Evolutionary conservation across 2,888 invertebrate genomes (phyloP).

Genomic region (Acronicta leporina): DNA sequence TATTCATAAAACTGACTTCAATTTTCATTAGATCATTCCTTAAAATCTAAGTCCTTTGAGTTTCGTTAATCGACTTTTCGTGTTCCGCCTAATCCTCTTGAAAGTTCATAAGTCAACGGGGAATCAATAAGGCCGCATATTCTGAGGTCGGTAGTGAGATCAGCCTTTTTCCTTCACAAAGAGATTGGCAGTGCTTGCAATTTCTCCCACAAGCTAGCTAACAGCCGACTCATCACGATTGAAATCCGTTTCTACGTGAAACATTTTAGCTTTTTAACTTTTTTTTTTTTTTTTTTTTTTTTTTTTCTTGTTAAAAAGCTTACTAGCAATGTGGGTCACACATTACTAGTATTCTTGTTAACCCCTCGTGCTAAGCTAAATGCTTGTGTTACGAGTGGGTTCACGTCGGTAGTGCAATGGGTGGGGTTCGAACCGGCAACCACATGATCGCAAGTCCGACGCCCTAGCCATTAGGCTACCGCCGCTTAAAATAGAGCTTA

Average conservation of each 20-base stretch:
- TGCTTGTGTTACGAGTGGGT: no score
- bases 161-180: conserved; percentile 65
- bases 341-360: no score
- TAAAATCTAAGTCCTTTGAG: conserved; percentile 33
- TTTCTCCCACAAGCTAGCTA: conserved; percentile 64
- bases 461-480: no score
- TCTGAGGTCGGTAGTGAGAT: conserved; percentile 51
- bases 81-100: conserved; percentile 40
- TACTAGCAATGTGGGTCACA: no score
- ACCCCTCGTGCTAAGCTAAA: no score
- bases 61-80: conserved; percentile 50
- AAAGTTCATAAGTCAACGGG: conserved; percentile 54
- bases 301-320: no score
- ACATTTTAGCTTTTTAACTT: conserved; percentile 33
- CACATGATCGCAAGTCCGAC: no score
- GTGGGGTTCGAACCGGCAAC: no score
- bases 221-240: conserved; percentile 62
- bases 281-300: no score
- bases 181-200: conserved; percentile 63
- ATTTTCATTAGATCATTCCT: conserved; percentile 25
- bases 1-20: not conserved
- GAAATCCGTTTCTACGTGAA: conserved; percentile 51
- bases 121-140: conserved; percentile 61
- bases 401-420: no score
- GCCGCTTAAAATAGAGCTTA: no score